Percentiles rank a stretch among this genome's conserved stretches.
These are phyloP conservation scores for Paracanthobrama guichenoti DNA, from an alignment of 2,113 vertebrate species.

Conservation along the genomic window DNA sequence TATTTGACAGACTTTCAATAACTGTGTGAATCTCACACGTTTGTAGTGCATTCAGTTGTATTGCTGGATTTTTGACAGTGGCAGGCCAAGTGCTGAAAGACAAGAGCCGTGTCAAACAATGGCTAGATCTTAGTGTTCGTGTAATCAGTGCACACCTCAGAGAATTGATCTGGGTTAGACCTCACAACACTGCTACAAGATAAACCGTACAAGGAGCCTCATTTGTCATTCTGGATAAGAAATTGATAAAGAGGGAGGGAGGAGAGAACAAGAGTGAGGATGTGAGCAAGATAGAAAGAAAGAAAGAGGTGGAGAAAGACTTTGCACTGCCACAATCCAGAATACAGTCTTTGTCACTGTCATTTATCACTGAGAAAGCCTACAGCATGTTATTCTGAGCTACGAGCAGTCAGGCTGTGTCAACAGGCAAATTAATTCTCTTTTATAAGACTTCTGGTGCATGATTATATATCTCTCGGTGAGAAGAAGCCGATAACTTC, in stretches of 20 bases:
- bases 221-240: constrained; percentile 39
- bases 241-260: constrained; percentile 7
- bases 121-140: constrained; percentile 14
- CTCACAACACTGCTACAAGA: constrained; percentile 20
- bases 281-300: not conserved
- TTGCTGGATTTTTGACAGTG: not conserved
- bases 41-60: not conserved
- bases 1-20: not conserved
- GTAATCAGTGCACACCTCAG: constrained; percentile 1
- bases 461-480: constrained; percentile 35
- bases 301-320: not conserved
- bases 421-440: constrained; percentile 34
- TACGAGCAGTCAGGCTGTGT: constrained; percentile 14
- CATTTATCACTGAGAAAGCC: constrained; percentile 33
- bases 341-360: constrained; percentile 28
- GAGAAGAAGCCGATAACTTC: constrained; percentile 21
- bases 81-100: not conserved
- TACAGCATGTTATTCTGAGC: constrained; percentile 15
- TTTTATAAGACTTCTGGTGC: constrained; percentile 38
- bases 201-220: not conserved
- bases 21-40: not conserved
- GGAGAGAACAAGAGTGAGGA: not conserved
- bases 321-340: not conserved
- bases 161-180: constrained; percentile 25
- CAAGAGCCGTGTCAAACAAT: not conserved